Evolutionary conservation across 2,113 vertebrate species (phyloP), one percentile per base, ranked within the genome.

Genomic region (Corynorhinus townsendii): DNA sequence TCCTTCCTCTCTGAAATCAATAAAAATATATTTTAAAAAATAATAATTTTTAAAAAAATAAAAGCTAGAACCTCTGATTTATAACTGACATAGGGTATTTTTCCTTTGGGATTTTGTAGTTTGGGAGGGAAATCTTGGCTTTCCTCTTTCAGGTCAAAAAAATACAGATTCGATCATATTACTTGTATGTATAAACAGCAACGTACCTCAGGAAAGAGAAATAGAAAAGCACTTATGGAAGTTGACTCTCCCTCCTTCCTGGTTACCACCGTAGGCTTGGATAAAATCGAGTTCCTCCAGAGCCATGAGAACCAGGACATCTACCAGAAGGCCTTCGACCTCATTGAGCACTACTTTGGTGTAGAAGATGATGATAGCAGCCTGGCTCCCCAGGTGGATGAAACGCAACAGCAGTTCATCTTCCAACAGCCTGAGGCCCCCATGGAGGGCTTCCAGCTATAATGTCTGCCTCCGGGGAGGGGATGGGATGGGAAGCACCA

Each of bases 281-380:
- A 99, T 98, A 99, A 99, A 96, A 99, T 99, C 1, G 99, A 99
- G 96, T 99, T 99, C 96, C 99, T 99, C 3, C 99, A 99, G 98
- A 99, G 99, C 98, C 99, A 99, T 0, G 99, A 99, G 98, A 99
- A 99, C 98, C 99, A 99, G 95, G 99, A 99, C 97, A 99, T 99
- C 98, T 99, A 99, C 98, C 99, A 99, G 98, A 99, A 99, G 97
- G 99, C 99, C 71, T 99, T 99, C 20, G 99, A 99, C 95, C 96
- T 99, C 80, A 99, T 99, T 0, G 99, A 99, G 98, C 99, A 99
- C 98, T 99, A 99, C 97, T 99, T 99, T 15, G 99, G 99, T 0
- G 99, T 99, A 75, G 99, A 99, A 95, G 99, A 99, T 0, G 99
- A 99, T 33, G 99, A 99, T 76, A 97, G 98, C 0, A 97, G 97